Evolutionary conservation across 2,113 vertebrate species (phyloP).

Genomic region (Chlorodrepanis virens): DNA sequence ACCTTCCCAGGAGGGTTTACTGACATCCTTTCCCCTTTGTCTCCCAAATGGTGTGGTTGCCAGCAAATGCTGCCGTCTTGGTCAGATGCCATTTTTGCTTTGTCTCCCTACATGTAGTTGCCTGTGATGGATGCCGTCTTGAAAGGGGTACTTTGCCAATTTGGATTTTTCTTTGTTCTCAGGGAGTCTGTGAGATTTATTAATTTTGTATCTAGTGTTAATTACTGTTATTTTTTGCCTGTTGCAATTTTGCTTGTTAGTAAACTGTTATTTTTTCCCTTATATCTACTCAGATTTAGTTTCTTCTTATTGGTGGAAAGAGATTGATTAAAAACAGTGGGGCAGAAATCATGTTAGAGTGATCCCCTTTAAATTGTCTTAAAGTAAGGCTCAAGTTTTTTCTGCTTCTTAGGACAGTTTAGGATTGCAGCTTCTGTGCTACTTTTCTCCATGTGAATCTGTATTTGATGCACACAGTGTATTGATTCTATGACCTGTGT

Average conservation of each 20-base stretch:
- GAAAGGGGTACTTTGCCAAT: background rate
- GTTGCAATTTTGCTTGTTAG: background rate
- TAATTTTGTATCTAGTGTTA: background rate
- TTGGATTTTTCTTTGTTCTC: background rate
- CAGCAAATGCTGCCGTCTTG: background rate
- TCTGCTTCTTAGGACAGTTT: background rate
- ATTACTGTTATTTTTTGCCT: background rate
- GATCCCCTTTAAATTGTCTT: background rate
- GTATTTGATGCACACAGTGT: background rate
- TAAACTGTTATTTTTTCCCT: background rate
- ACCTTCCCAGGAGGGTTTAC: background rate
- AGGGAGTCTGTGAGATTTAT: background rate
- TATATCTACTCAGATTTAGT: accelerated
- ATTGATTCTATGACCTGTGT: background rate
- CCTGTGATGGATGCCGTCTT: background rate
- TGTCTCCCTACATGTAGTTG: background rate
- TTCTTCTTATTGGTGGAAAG: background rate
- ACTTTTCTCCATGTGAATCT: background rate
- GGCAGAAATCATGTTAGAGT: background rate
- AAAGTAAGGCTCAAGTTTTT: background rate
- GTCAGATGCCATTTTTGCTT: background rate
- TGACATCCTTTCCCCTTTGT: background rate
- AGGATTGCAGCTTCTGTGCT: background rate
- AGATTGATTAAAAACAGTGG: background rate
- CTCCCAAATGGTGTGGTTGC: accelerated